Evolutionary conservation across 1,140 invertebrate genomes (phyloP), one percentile per base, ranked within the genome.

Genomic region (Copidosoma floridanum): DNA sequence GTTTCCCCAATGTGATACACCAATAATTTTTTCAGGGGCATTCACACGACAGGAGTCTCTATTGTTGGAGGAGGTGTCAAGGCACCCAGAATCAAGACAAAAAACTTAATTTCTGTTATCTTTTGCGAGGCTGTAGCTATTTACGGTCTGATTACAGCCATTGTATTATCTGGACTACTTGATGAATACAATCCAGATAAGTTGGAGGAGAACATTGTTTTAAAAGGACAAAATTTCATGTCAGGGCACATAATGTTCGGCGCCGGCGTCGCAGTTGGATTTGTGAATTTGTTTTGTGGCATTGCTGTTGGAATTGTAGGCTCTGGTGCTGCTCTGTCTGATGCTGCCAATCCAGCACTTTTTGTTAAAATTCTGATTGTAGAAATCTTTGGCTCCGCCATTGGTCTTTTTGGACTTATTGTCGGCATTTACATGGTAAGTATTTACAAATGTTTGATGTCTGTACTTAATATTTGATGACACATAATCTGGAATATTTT

Each of bases 41-140:
- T 99, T 67, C 93, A 96, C 77, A 96, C 95, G 26, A 97, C 95
- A 23, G 97, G 97, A 60, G 88, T 90, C 6, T 97, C 94, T 72
- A 99, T 99, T 75, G 83, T 99, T 47, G 97, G 97, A 54, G 97
- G 91, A 65, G 97, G 97, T 75, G 97, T 99, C 0, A 98, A 98
- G 83, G 95, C 97, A 18, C 97, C 97, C 5, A 84, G 97, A 69
- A 99, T 99, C 75, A 95, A 98, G 81, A 99, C 97, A 46, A 99
- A 99, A 82, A 99, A 99, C 82, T 86, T 99, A 68, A 97, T 99
- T 71, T 98, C 95, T 51, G 96, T 99, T 72, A 98, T 99, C 78
- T 98, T 99, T 84, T 99, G 96, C 78, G 96, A 99, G 82, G 96
- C 96, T 69, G 96, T 99, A 1, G 96, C 96, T 53, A 99, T 99